Conservation (phyloP, 2,113 vertebrate genomes). For the Castor canadensis region DNA sequence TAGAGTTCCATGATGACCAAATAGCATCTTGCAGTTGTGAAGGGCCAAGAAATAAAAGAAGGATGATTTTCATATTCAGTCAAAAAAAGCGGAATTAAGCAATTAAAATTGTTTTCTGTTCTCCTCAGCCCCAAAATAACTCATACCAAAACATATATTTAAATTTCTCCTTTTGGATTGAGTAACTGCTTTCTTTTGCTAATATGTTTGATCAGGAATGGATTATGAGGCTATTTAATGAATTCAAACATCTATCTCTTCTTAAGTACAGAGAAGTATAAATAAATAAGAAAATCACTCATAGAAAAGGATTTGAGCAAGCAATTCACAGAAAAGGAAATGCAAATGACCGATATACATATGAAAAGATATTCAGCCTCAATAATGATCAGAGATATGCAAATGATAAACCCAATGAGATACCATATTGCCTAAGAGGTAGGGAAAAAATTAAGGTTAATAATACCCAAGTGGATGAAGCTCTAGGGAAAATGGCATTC, state of each 20-base stretch:
- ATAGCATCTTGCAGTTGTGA: not conserved
- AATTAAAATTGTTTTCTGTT: constrained; percentile 10
- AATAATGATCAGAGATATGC: constrained; percentile 30
- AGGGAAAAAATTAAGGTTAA: not conserved
- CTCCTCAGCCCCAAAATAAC: not conserved
- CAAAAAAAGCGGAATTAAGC: constrained; percentile 19
- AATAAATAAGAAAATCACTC: constrained; percentile 3
- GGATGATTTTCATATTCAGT: not conserved
- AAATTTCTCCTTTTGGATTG: not conserved
- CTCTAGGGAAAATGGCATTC: not conserved
- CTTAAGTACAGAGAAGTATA: not conserved
- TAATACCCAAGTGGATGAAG: not conserved
- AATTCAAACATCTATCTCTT: constrained; percentile 8
- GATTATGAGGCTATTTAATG: not conserved
- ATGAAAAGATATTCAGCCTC: constrained; percentile 15
- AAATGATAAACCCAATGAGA: constrained; percentile 48
- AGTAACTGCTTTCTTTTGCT: constrained; percentile 13
- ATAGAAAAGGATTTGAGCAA: constrained; percentile 1
- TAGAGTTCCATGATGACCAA: not conserved
- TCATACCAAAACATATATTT: not conserved
- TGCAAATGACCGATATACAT: constrained; percentile 36
- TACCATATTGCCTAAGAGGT: not conserved
- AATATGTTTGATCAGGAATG: not conserved
- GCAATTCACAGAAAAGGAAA: constrained; percentile 43
- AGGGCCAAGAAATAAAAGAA: not conserved